Evolutionary conservation across 2,888 invertebrate species (phyloP), one percentile per base, ranked within the genome.

Genomic region (Branchipolynoe longqiensis): DNA sequence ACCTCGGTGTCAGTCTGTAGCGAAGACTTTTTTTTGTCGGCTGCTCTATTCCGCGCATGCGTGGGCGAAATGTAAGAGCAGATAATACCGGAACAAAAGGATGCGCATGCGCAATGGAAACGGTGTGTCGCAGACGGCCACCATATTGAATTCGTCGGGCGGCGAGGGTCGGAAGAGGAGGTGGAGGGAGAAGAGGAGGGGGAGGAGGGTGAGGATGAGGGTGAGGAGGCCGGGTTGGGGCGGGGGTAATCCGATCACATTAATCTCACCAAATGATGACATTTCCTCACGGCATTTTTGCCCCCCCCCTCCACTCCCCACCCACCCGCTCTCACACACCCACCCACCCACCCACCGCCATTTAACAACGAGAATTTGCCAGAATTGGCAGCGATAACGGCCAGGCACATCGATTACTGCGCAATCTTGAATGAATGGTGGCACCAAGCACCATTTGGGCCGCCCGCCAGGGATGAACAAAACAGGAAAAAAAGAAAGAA

Each of bases 261-360:
- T 69, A 69, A 69, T 69, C 69, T 69, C n/a, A 6, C 69, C 69
- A 69, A 69, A 69, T 69, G 69, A 69, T 69, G 69, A 69, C 69
- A 69, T 69, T 69, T 69, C 69, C 69, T 69, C 36, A 69, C 69
- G 69, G 31, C 62, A 69, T 69, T 69, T n/a, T 69, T 69, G 69
- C n/a, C 69, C 62, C 62, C 25, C 18, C 56, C 22, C 22, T 56
- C 56, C 25, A 22, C 25, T 25, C 25, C 25, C 25, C 56, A n/a
- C 56, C 56, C 62, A n/a, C n/a, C n/a, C n/a, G n/a, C n/a, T n/a
- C n/a, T n/a, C n/a, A n/a, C n/a, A n/a, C n/a, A n/a, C n/a, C n/a
- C n/a, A n/a, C n/a, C n/a, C n/a, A n/a, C n/a, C n/a, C n/a, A 12
- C 48, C 48, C 48, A 48, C 48, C 8, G 18, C 48, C 48, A 8